Evolutionary conservation across 2,888 invertebrate species (phyloP).

Genomic region (Macrophya annulata): DNA sequence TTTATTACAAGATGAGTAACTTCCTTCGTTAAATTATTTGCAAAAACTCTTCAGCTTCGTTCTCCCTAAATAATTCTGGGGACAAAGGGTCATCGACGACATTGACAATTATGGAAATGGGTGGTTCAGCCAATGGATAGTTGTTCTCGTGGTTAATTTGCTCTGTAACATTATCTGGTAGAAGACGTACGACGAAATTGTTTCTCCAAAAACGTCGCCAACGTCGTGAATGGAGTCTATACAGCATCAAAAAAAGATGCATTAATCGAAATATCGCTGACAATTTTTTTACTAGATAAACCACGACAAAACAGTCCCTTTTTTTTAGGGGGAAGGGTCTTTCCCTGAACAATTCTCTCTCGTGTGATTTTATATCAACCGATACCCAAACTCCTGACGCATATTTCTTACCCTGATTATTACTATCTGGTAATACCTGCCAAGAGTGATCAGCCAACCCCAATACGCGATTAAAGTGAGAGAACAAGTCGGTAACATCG

Average conservation of each 20-base stretch:
- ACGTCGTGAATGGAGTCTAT: conserved; percentile 74
- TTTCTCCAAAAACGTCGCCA: conserved; percentile 76
- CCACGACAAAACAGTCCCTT: not conserved
- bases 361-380: not conserved
- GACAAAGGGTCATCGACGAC: not conserved
- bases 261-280: not conserved
- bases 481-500: conserved; percentile 76
- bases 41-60: conserved; percentile 17
- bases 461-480: conserved; percentile 76
- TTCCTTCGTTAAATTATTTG: not conserved
- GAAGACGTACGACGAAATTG: conserved; percentile 74
- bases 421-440: conserved; percentile 72
- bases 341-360: not conserved
- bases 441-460: conserved; percentile 76
- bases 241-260: not conserved
- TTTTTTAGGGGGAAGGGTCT: not conserved
- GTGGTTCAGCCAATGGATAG: conserved; percentile 4
- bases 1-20: not conserved
- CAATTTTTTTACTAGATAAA: not conserved
- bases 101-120: conserved; percentile 33
- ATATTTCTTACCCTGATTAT: not conserved
- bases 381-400: not conserved
- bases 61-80: not conserved
- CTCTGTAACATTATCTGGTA: conserved; percentile 66
- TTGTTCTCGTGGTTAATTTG: conserved; percentile 15